Evolutionary conservation across 2,888 invertebrate species (phyloP).

Genomic region (Neoascia interrupta): DNA sequence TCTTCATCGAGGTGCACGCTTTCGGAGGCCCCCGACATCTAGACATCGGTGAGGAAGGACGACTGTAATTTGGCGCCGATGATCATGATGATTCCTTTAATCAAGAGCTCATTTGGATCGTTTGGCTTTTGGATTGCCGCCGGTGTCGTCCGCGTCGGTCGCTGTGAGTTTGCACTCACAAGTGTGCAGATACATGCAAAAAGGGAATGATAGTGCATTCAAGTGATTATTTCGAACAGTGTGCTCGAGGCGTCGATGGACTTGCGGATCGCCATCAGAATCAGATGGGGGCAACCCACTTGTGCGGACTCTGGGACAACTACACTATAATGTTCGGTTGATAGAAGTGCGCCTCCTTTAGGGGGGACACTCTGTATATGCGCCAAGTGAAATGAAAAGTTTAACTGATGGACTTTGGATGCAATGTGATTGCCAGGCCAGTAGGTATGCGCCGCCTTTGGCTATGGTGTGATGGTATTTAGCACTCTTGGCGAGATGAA

Average conservation of each 20-base stretch:
- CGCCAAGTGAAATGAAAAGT: conserved; percentile 62
- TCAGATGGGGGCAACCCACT: no score
- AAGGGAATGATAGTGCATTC: conserved; percentile 63
- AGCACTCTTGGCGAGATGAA: conserved; percentile 60
- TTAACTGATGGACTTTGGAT: conserved; percentile 14
- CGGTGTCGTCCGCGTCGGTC: conserved; percentile 3
- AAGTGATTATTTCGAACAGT: background rate
- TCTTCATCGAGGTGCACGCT: conserved; percentile 50
- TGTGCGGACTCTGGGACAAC: no score
- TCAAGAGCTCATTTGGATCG: conserved; percentile 68
- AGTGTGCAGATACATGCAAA: no score
- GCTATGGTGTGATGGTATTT: conserved; percentile 55
- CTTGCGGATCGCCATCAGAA: conserved; percentile 26
- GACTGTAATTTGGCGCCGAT: conserved; percentile 65
- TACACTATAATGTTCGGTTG: background rate
- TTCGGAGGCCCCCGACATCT: conserved; percentile 56
- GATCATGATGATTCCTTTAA: conserved; percentile 69
- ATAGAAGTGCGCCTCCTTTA: background rate
- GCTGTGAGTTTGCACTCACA: conserved; percentile 53
- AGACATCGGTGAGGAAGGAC: conserved; percentile 64
- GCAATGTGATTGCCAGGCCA: conserved; percentile 24
- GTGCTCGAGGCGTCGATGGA: conserved; percentile 25
- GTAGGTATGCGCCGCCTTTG: conserved; percentile 2
- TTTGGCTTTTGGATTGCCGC: conserved; percentile 46
- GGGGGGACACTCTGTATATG: conserved; percentile 10